phyloP scores from a whole-genome alignment of 2,797 vertebrate species.

The Takifugu rubripes region DNA sequence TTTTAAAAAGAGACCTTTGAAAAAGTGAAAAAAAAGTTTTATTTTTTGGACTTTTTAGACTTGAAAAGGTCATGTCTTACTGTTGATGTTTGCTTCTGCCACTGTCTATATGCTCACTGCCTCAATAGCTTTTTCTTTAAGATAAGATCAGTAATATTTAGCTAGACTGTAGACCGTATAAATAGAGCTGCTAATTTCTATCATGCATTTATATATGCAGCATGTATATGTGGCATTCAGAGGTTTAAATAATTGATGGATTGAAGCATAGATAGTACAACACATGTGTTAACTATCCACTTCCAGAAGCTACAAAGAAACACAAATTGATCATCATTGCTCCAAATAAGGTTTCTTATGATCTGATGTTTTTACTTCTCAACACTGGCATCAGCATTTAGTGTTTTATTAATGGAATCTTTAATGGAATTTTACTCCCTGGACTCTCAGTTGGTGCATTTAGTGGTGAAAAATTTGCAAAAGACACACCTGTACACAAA shows the following conservation, averaged over 20 bases:
- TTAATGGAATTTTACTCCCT: background rate
- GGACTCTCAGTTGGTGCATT: constrained; percentile 36
- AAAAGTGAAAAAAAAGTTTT: too few species aligned
- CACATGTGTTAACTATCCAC: constrained; percentile 24
- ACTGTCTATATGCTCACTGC: too few species aligned
- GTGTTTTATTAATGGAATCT: constrained; percentile 41
- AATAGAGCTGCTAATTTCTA: too few species aligned
- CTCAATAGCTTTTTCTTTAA: too few species aligned
- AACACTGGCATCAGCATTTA: constrained; percentile 33
- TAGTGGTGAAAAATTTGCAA: constrained; percentile 15
- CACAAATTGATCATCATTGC: constrained; percentile 34
- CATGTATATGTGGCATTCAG: too few species aligned
- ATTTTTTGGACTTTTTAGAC: too few species aligned
- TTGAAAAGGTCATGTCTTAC: too few species aligned
- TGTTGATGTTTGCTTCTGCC: too few species aligned
- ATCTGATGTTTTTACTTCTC: constrained; percentile 14
- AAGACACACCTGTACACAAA: constrained; percentile 7
- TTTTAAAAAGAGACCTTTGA: constrained; percentile 11
- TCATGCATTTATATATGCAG: too few species aligned
- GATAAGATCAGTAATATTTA: too few species aligned
- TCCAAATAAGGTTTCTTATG: constrained; percentile 32
- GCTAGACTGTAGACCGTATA: too few species aligned
- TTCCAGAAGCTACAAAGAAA: constrained; percentile 32
- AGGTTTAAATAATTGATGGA: too few species aligned
- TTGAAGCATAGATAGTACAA: constrained; percentile 30